Base-by-base conservation (phyloP, 2,113 vertebrate genomes). In the Verasper variegatus region DNA sequence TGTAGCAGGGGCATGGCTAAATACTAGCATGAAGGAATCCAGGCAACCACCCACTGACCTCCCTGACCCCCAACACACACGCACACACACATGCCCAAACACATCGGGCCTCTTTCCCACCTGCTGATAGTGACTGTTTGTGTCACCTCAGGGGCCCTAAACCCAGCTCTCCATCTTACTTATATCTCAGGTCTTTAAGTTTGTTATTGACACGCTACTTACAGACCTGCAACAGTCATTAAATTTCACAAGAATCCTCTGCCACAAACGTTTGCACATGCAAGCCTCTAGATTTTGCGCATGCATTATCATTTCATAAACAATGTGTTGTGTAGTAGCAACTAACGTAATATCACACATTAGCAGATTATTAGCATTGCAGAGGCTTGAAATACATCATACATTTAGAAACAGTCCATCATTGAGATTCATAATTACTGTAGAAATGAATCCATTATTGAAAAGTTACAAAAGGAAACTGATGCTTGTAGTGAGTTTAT, bases 1-100 rank as follows among this genome's bases (percentile, higher is more conserved):
- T 80, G 81, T 54, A 61, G 67, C 75, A 11, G 52, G 75, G 6
- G 40, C 57, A 9, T 26, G 42, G 76, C 84, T 86, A 85, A 89
- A 90, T 57, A 76, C 74, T 76, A 79, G 75, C 67, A 84, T 80
- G 85, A 80, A 83, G 78, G 80, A 88, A 89, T 87, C 78, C 71
- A 80, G 56, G 66, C 73, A 86, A 58, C 65, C 68, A 56, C 69
- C 52, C 67, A 17, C n/a, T 86, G 86, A 83, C 86, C 76, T 52
- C 54, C 26, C 35, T 1, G 56, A 84, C 81, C 78, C 71, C 57
- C 11, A 40, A 70, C 58, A 59, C 73, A 78, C 65, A 76, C 45
- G 54, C 35, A 56, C 66, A 51, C 20, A 49, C 67, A 52, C 65
- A 80, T 14, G 35, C 40, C 14, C 55, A 56, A 21, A 56, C 21